Base-by-base conservation (phyloP, 2,113 vertebrate species). In the Puffinus mauretanicus region DNA sequence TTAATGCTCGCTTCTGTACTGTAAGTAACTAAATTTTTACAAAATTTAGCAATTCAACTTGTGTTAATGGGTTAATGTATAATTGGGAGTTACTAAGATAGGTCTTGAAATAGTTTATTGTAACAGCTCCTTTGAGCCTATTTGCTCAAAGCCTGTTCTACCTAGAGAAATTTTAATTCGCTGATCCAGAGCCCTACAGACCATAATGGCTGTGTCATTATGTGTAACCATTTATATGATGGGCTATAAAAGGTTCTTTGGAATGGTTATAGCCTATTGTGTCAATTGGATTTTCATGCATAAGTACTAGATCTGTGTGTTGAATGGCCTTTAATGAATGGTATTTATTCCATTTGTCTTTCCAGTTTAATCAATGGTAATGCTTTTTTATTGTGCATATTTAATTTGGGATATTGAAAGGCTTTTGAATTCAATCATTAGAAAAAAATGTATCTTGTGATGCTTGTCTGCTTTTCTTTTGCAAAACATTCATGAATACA, bases 271-370 rank as follows among this genome's bases (percentile, higher is more conserved):
- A 84, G 62, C 38, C 84, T 89, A 51, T 55, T 72, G 46, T 70
- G 67, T 76, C 84, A 90, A 90, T 73, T 87, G 67, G 69, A 80
- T 96, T 94, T 94, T 89, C 83, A 84, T 82, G 30, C 49, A 14
- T 49, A 91, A 95, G 38, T 40, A 38, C 62, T 94, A 51, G 73
- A 82, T 90, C 38, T 76, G n/a, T 32, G 90, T 42, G 61, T 29
- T 58, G 78, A 95, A 90, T 1, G 3, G 64, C n/a, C 25, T 88
- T 82, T 84, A 86, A 60, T 49, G 25, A 30, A 32, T 57, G 55
- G 83, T 96, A 58, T 60, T 94, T 93, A 67, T 93, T 82, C 60
- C 44, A 32, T 71, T 94, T 94, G 15, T 93, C 72, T 86, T 88
- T 70, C 72, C 62, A 51, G 22, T 81, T 91, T 76, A 75, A 81